Evolutionary conservation across 2,113 vertebrate genomes (phyloP).

Genomic region (Melanotaenia duboulayi): DNA sequence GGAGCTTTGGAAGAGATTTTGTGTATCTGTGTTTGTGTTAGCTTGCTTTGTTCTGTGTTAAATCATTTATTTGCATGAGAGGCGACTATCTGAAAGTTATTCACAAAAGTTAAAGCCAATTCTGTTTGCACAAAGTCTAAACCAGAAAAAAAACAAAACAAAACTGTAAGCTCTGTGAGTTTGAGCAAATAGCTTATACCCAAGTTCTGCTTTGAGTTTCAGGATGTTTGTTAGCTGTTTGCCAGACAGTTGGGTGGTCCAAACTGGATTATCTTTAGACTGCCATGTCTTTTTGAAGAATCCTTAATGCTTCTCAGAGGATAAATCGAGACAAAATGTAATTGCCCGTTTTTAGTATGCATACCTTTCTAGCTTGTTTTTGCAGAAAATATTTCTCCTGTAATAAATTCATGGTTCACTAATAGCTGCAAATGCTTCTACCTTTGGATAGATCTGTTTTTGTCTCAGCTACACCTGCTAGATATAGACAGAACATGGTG

Average conservation of each 20-base stretch:
- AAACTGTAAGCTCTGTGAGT: background rate
- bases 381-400: no score
- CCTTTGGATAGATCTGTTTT: no score
- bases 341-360: no score
- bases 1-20: constrained; percentile 9
- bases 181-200: background rate
- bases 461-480: no score
- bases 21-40: background rate
- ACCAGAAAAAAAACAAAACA: background rate
- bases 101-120: background rate
- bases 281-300: background rate
- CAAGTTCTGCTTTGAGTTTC: background rate
- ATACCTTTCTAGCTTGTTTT: no score
- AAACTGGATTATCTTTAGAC: no score
- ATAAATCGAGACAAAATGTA: background rate
- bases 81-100: constrained; percentile 17
- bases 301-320: background rate
- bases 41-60: background rate
- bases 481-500: no score
- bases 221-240: background rate
- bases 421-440: no score
- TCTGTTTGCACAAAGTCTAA: background rate
- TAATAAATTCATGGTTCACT: no score
- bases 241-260: no score
- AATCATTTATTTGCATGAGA: constrained; percentile 13